Conservation (phyloP, 2,113 vertebrate species). For the Nothocercus julius region DNA sequence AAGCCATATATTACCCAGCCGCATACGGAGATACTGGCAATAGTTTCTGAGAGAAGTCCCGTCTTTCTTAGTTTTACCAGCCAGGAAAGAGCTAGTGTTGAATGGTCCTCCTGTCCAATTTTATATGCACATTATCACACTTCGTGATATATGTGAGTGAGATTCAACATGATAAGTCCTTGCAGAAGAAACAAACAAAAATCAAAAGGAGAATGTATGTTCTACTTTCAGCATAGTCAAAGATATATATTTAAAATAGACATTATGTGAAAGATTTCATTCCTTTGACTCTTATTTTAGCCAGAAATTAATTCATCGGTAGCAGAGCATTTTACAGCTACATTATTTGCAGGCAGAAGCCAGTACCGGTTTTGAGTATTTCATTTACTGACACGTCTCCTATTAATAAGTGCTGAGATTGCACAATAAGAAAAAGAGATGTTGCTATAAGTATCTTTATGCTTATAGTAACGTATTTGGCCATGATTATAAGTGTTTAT, state of each 20-base stretch:
- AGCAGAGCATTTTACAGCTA: constrained; percentile 47
- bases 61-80: constrained; percentile 48
- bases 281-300: constrained; percentile 34
- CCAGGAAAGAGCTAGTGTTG: constrained; percentile 68
- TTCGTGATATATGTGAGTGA: constrained; percentile 64
- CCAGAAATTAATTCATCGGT: constrained; percentile 56
- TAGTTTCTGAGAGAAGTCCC: constrained; percentile 40
- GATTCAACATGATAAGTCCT: constrained; percentile 39
- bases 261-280: constrained; percentile 44
- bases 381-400: constrained; percentile 60
- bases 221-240: not conserved
- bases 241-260: constrained; percentile 66
- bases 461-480: constrained; percentile 74
- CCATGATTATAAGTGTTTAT: constrained; percentile 79
- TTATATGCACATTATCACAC: constrained; percentile 64
- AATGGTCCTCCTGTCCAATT: constrained; percentile 64
- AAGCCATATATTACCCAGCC: constrained; percentile 62
- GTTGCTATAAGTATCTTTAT: constrained; percentile 64
- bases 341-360: constrained; percentile 46
- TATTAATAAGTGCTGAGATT: constrained; percentile 75
- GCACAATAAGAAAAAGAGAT: constrained; percentile 64
- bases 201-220: constrained; percentile 49
- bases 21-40: constrained; percentile 53
- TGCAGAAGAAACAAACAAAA: constrained; percentile 39
- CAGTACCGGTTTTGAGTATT: constrained; percentile 29